phyloP scores from a whole-genome alignment of 2,797 vertebrate species.

The Mus spretus region DNA sequence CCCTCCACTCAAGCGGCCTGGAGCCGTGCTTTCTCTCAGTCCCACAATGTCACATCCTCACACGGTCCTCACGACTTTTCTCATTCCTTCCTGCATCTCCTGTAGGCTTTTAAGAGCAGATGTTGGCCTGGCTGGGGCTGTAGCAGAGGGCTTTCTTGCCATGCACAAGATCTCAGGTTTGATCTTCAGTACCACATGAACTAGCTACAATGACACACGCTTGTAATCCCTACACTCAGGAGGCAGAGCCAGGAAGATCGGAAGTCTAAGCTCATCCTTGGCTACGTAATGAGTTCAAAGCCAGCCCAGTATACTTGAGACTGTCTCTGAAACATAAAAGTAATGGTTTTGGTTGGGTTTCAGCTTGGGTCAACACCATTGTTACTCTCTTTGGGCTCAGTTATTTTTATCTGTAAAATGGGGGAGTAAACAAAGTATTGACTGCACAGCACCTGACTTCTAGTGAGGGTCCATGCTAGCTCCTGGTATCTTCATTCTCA shows the following conservation, averaged over 20 bases:
- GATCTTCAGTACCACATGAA: neutral
- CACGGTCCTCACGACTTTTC: neutral
- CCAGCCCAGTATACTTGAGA: neutral
- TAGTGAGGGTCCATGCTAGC: neutral
- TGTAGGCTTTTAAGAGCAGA: neutral
- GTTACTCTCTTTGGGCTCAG: neutral
- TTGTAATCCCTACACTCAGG: neutral
- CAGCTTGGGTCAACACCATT: neutral
- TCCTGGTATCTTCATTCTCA: neutral
- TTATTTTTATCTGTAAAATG: slow-evolving; percentile 18
- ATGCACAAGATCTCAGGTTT: neutral
- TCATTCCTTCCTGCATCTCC: neutral
- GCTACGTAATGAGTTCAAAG: neutral
- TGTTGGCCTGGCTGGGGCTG: neutral
- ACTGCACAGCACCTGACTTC: fast-evolving
- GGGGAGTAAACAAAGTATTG: neutral
- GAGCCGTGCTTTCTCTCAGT: neutral
- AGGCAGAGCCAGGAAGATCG: neutral
- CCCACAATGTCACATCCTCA: neutral
- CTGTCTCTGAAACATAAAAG: neutral
- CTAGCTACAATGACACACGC: too few species aligned
- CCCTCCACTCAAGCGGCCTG: neutral
- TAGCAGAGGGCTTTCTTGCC: neutral
- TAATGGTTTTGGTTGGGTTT: neutral
- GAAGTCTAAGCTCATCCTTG: neutral